Percentiles rank a stretch among this genome's conserved stretches.
Evolutionary conservation across 1,140 invertebrate species (phyloP).

Genomic region (Bacillus rossius): DNA sequence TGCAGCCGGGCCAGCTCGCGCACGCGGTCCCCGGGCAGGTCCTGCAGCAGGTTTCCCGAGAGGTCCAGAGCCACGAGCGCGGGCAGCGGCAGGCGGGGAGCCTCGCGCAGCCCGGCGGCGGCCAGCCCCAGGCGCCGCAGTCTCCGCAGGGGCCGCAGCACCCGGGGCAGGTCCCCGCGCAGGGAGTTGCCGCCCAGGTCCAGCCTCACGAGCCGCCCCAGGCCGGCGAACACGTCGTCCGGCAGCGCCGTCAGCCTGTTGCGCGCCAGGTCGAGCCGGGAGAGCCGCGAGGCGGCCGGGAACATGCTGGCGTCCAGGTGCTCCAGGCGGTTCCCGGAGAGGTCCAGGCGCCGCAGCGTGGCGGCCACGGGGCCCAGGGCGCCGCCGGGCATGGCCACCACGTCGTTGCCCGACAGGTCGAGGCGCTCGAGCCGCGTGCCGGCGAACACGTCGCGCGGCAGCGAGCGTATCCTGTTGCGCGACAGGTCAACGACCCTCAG

Average conservation of each 20-base stretch:
- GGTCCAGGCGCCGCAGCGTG: slow-evolving; percentile 65
- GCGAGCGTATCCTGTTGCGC: slow-evolving; percentile 65
- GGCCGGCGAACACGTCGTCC: slow-evolving; percentile 81
- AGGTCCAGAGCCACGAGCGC: slow-evolving; percentile 69
- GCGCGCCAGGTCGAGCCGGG: slow-evolving; percentile 66
- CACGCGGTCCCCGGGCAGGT: slow-evolving; percentile 53
- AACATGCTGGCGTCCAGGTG: slow-evolving; percentile 85
- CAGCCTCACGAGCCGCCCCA: slow-evolving; percentile 67
- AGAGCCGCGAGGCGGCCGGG: slow-evolving; percentile 69
- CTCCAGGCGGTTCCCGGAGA: slow-evolving; percentile 76
- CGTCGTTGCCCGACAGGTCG: slow-evolving; percentile 72
- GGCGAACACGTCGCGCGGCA: slow-evolving; percentile 71
- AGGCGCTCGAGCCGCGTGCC: slow-evolving; percentile 74
- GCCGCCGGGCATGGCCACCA: slow-evolving; percentile 64
- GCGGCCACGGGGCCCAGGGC: slow-evolving; percentile 68
- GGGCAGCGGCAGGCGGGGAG: slow-evolving; percentile 64
- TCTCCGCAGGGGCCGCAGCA: slow-evolving; percentile 81
- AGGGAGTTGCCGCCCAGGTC: slow-evolving; percentile 77
- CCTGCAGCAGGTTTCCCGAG: slow-evolving; percentile 63
- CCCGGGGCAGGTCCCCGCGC: slow-evolving; percentile 80
- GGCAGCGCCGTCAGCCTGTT: slow-evolving; percentile 81
- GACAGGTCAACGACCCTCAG: slow-evolving; percentile 71
- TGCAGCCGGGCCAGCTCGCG: slow-evolving; percentile 58
- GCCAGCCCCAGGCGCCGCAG: slow-evolving; percentile 68
- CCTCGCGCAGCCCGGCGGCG: slow-evolving; percentile 62